Base-by-base conservation (phyloP, 2,888 invertebrate genomes). In the Eupsilia transversa region DNA sequence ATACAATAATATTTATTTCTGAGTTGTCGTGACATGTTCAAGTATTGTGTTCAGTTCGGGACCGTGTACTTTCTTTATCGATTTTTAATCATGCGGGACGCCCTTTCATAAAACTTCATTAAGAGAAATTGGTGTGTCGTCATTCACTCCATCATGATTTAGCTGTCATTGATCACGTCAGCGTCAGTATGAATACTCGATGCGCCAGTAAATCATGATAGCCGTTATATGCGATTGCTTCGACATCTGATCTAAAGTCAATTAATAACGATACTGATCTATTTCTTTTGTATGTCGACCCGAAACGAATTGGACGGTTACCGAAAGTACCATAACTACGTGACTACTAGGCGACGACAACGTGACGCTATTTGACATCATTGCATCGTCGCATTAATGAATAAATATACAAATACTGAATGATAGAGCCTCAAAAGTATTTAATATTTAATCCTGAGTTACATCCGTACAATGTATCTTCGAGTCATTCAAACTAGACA, bases 71-170 rank as follows among this genome's bases (percentile, higher is more conserved):
- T 91, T 90, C 89, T 92, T 91, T 93, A 93, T 92, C 88, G 91
- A 89, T 89, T 91, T 92, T 89, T 88, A 91, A 92, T 87, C 88
- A 93, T 91, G 91, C 90, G 90, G 91, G 92, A 90, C 88, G 90
- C 89, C 86, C 88, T 91, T 91, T 91, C 90, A 92, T 92, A 90
- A 89, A 89, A 90, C 87, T 89, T 92, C 92, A 94, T 94, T 93
- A 93, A 91, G 90, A 82, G 85, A 89, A 91, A 93, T 93, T 91
- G 91, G 87, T 91, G 88, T 91, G 90, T 92, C 89, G 92, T 90
- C 90, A 88, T 90, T 89, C 90, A 91, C 90, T 92, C 91, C 87
- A 92, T 91, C 88, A 92, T 91, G 91, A 92, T 92, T 93, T 91
- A 89, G 90, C 89, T 92, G 92, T 93, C 91, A 91, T 88, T 91